Base-by-base conservation (phyloP, 2,888 invertebrate genomes). In the Standfussiana lucernea region DNA sequence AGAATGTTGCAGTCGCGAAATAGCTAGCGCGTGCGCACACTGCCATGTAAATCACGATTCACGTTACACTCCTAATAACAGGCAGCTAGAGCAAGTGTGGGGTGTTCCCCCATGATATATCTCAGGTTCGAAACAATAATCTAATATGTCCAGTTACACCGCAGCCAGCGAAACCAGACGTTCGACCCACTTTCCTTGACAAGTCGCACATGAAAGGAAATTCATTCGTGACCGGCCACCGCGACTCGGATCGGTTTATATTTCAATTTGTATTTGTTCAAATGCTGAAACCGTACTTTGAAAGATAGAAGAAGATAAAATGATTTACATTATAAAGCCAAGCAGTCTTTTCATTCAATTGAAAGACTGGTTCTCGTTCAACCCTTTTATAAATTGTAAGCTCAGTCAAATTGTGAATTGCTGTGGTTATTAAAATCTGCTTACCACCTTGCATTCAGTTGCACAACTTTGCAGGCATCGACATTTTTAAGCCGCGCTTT, bases 101-200 rank as follows among this genome's bases (percentile, higher is more conserved):
- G 82, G 77, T 75, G 84, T 70, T 78, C 74, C 84, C 84, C 83
- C 69, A 64, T 67, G 77, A 83, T 85, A 79, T 74, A 86, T 86
- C 85, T 86, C 75, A 79, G 73, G 79, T 86, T 82, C 72, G 82
- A 88, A 90, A 91, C 88, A 90, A 90, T 90, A 90, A 90, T 89
- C 86, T 86, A 89, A 90, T 89, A 89, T 89, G 85, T 83, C 83
- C 88, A 87, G 82, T 83, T 84, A 86, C 79, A 88, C 79, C 75
- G 88, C 85, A 84, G 88, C 88, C 83, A 91, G 90, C 90, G 90
- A 92, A 94, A 94, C 93, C 92, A 94, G 93, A 94, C 93, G 88
- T 90, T 88, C 91, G 94, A 94, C 95, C 95, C 90, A 95, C 95
- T 95, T 95, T 95, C 94, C 91, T 93, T 92, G 91, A 92, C 91